These are phyloP conservation scores for Drosophila nigritarsus DNA, from an alignment of 2,888 invertebrate species.

Conservation along the genomic window DNA sequence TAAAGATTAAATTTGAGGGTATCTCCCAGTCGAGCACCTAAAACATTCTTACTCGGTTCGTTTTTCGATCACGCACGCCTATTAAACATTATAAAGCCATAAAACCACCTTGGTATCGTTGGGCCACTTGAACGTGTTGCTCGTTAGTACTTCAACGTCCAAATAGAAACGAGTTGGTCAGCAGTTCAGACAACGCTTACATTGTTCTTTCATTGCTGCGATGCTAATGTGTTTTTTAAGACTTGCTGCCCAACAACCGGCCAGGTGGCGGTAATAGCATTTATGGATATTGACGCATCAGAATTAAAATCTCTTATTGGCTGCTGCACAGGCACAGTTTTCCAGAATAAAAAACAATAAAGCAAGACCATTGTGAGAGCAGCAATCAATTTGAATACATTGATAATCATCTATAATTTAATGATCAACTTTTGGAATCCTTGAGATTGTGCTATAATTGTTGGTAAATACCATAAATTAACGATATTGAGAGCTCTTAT, in stretches of 20 bases:
- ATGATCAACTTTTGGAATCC: background rate
- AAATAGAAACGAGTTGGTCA: conserved; percentile 18
- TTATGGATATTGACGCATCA: conserved; percentile 47
- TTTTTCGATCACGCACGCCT: conserved; percentile 46
- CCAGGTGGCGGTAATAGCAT: conserved; percentile 25
- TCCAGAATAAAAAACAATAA: background rate
- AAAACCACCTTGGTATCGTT: conserved; percentile 33
- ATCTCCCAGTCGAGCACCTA: background rate
- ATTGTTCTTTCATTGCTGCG: background rate
- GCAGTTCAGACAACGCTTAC: conserved; percentile 50
- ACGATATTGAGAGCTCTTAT: no score
- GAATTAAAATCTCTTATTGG: conserved; percentile 30
- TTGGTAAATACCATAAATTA: background rate
- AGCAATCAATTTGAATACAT: background rate
- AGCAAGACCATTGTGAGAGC: background rate
- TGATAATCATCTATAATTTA: background rate
- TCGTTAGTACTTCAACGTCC: no score
- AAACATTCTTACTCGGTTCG: background rate
- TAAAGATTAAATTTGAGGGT: background rate
- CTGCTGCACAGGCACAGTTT: background rate
- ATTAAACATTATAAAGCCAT: conserved; percentile 71
- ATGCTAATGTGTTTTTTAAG: conserved; percentile 48
- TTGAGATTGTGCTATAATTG: background rate
- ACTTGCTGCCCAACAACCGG: conserved; percentile 12
- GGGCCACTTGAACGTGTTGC: no score